phyloP scores from a whole-genome alignment of 2,113 vertebrate genomes.

The Anarhynchus alexandrinus region DNA sequence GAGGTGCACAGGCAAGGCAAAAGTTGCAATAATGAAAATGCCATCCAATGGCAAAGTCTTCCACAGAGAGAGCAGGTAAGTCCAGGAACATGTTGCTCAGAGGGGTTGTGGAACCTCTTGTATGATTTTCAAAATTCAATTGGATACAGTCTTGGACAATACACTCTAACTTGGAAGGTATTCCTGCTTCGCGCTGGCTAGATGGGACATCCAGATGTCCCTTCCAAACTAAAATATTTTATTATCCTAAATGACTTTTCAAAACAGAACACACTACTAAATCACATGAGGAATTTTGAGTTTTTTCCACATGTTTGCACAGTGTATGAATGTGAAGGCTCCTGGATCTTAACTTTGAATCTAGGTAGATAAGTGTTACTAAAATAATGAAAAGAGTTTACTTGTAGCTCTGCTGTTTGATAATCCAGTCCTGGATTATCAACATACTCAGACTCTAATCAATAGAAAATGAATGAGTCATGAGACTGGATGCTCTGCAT shows the following conservation, averaged over 20 bases:
- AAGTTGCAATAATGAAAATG: background rate
- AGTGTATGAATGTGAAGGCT: background rate
- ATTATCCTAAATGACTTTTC: background rate
- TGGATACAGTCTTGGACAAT: background rate
- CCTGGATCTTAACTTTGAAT: background rate
- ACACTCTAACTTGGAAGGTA: background rate
- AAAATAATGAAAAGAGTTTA: background rate
- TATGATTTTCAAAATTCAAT: background rate
- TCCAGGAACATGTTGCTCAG: rapidly evolving
- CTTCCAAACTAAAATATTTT: background rate
- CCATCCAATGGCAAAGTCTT: background rate
- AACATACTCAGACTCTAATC: background rate
- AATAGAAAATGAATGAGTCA: background rate
- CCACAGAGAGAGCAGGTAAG: background rate
- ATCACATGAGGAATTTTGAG: rapidly evolving
- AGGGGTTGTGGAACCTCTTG: background rate
- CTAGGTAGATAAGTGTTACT: rapidly evolving
- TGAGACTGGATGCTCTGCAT: background rate
- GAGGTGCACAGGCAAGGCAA: background rate
- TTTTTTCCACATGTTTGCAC: background rate
- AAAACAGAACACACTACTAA: background rate
- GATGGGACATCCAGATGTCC: background rate
- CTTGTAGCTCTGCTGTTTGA: background rate
- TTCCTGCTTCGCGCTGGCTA: background rate
- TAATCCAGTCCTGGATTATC: background rate